These are phyloP conservation scores for Lepidocyrtoides sp. DNA, from an alignment of 2,888 invertebrate genomes.

Conservation along the genomic window DNA sequence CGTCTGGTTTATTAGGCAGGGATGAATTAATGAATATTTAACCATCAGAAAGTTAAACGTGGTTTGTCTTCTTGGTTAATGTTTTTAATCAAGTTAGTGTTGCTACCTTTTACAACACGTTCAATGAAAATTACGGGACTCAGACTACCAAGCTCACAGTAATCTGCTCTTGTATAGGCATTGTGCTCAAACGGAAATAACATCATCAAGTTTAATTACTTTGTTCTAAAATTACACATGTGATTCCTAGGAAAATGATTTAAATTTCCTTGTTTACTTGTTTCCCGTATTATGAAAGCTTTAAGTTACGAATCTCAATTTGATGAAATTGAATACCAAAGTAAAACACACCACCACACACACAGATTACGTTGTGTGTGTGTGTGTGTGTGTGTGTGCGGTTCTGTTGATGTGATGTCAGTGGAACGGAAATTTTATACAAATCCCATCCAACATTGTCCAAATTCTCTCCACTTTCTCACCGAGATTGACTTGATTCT, in stretches of 20 bases:
- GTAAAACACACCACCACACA: neutral
- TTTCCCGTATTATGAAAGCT: neutral
- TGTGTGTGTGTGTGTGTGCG: too few species aligned
- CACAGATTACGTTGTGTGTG: neutral
- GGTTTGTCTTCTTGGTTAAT: neutral
- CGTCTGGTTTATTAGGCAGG: too few species aligned
- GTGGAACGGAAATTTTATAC: neutral
- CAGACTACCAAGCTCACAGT: too few species aligned
- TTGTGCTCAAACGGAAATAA: too few species aligned
- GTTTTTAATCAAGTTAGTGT: neutral
- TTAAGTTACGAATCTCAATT: conserved; percentile 27
- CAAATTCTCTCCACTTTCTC: conserved; percentile 2
- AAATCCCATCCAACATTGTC: neutral
- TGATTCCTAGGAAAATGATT: neutral
- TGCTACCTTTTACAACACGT: neutral
- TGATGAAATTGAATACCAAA: conserved; percentile 44
- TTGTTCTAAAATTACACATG: conserved; percentile 8
- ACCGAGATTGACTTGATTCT: neutral
- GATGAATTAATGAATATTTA: neutral
- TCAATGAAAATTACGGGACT: neutral
- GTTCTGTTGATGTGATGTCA: neutral
- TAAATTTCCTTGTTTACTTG: neutral
- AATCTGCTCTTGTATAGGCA: too few species aligned
- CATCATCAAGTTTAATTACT: conserved; percentile 1
- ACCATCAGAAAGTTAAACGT: conserved; percentile 2